Evolutionary conservation across 2,797 vertebrate genomes (phyloP).

Genomic region (Labroides dimidiatus): DNA sequence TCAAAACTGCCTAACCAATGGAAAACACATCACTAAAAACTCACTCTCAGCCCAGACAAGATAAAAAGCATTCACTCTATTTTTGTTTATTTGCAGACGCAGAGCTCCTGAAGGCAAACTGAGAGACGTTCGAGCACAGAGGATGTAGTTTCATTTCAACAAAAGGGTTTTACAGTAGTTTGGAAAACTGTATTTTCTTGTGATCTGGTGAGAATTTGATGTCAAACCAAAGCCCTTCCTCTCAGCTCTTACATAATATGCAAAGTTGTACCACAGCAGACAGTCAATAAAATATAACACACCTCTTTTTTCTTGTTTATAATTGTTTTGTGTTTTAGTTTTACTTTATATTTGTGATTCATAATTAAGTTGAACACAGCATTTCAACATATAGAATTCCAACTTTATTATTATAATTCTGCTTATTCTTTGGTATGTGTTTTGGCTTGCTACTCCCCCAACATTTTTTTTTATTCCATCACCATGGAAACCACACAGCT

Average conservation of each 20-base stretch:
- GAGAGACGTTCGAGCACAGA: slow-evolving; percentile 30
- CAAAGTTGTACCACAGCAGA: not conserved
- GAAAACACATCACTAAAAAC: too few species aligned
- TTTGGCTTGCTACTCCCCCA: too few species aligned
- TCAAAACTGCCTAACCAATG: too few species aligned
- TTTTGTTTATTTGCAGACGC: slow-evolving; percentile 52
- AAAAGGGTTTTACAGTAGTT: not conserved
- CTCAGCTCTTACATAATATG: not conserved
- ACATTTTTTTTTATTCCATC: too few species aligned
- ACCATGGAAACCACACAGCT: too few species aligned
- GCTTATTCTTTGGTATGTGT: too few species aligned
- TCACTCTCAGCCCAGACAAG: too few species aligned
- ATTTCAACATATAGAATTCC: too few species aligned
- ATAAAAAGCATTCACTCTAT: not conserved
- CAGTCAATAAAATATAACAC: slow-evolving; percentile 39
- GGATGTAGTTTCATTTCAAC: not conserved
- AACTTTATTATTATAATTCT: too few species aligned
- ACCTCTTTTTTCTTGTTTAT: slow-evolving; percentile 3
- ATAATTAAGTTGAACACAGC: too few species aligned
- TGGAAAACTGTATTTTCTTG: not conserved
- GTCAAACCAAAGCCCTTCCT: not conserved
- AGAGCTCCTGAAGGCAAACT: slow-evolving; percentile 66
- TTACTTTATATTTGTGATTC: not conserved
- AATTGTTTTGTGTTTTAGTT: not conserved
- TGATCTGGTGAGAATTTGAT: not conserved